These are phyloP conservation scores for Erpetoichthys calabaricus DNA, from an alignment of 2,797 vertebrate species.

Conservation along the genomic window DNA sequence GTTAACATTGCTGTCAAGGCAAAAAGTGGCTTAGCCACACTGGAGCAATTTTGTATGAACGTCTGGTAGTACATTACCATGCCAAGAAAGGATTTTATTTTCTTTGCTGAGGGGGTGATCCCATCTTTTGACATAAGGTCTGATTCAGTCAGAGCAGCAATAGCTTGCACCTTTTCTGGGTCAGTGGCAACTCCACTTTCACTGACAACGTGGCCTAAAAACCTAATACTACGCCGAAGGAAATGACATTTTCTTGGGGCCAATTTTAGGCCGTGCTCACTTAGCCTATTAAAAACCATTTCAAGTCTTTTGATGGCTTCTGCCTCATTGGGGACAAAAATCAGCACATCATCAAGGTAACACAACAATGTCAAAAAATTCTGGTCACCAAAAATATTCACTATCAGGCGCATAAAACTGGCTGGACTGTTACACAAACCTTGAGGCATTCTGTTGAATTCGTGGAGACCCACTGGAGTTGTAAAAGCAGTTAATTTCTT, in stretches of 20 bases:
- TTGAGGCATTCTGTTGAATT: background rate
- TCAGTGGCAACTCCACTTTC: no score
- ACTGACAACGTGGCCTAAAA: slow-evolving; percentile 10
- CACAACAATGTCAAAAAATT: background rate
- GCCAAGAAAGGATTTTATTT: slow-evolving; percentile 10
- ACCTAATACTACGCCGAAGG: slow-evolving; percentile 9
- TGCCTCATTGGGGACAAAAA: background rate
- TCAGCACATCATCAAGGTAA: background rate
- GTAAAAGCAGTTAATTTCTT: slow-evolving; percentile 1
- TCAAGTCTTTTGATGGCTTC: background rate
- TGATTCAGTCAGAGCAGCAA: background rate
- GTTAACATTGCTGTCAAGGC: slow-evolving; percentile 4
- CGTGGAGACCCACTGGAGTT: background rate
- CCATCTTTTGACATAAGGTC: slow-evolving; percentile 10
- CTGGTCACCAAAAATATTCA: background rate
- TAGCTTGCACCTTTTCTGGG: slow-evolving; percentile 11
- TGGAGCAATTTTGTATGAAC: slow-evolving; percentile 11
- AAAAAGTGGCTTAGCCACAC: slow-evolving; percentile 16
- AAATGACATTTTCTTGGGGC: slow-evolving; percentile 8
- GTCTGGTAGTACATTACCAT: slow-evolving; percentile 15
- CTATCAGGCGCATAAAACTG: background rate
- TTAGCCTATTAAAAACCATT: background rate
- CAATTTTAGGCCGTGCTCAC: background rate
- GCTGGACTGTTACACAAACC: background rate
- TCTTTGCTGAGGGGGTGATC: background rate